Percentiles rank a stretch among this genome's conserved stretches.
Conservation (phyloP, 1,140 invertebrate genomes). For the Drosophila subpulchrella region DNA sequence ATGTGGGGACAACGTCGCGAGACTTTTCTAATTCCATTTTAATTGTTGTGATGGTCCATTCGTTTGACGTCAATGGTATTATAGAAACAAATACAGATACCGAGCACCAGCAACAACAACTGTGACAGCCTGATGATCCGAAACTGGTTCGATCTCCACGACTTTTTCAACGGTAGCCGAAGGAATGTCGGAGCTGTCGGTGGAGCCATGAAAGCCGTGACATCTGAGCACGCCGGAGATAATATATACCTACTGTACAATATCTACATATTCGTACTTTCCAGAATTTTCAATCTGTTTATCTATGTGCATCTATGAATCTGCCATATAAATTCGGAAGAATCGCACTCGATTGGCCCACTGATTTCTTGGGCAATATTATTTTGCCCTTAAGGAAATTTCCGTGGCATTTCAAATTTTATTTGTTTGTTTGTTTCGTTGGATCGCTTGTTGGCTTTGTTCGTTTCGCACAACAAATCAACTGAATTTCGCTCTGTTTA, state of each 20-base stretch:
- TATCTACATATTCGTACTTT: conserved; percentile 4
- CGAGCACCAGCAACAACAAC: conserved; percentile 11
- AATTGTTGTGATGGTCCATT: conserved; percentile 73
- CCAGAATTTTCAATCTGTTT: conserved; percentile 5
- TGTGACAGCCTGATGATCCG: conserved; percentile 23
- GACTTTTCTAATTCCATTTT: conserved; percentile 69
- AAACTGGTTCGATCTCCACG: conserved; percentile 66
- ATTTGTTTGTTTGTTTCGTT: conserved; percentile 76
- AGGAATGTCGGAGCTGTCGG: conserved; percentile 34
- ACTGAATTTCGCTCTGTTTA: conserved; percentile 22
- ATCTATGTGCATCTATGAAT: conserved; percentile 27
- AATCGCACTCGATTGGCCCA: conserved; percentile 32
- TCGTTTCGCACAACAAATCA: conserved; percentile 44
- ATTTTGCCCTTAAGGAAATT: conserved; percentile 62
- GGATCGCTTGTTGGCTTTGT: conserved; percentile 39
- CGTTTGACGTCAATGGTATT: conserved; percentile 76
- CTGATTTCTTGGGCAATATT: conserved; percentile 52
- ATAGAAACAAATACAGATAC: conserved; percentile 73
- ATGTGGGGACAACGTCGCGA: conserved; percentile 53
- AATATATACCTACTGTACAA: conserved; percentile 7
- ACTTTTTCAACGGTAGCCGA: conserved; percentile 17
- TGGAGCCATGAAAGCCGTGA: conserved; percentile 60
- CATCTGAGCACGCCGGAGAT: conserved; percentile 40
- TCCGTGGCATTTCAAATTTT: conserved; percentile 75
- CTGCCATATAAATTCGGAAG: conserved; percentile 7